phyloP scores from a whole-genome alignment of 2,113 vertebrate species.

The Nothocercus nigrocapillus region DNA sequence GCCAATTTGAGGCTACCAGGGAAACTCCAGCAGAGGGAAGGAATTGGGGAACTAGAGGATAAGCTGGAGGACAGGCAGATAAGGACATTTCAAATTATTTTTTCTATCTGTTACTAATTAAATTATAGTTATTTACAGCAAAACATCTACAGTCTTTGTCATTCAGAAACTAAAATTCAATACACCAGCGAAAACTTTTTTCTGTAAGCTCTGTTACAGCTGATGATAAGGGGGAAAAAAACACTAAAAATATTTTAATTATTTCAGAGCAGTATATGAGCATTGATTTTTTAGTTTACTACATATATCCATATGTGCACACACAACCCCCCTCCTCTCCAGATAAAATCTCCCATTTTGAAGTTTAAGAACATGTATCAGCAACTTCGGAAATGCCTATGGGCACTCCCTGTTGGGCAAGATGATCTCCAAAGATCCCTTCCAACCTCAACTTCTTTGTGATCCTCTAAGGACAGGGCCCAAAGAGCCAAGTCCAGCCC shows the following conservation, averaged over 20 bases:
- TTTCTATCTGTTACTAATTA: background rate
- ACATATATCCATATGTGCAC: background rate
- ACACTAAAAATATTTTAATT: background rate
- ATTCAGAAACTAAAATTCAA: background rate
- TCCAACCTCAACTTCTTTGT: too few species aligned
- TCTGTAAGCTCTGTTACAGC: background rate
- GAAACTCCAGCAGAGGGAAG: background rate
- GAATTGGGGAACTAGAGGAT: background rate
- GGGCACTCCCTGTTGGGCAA: too few species aligned
- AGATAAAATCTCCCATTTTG: background rate
- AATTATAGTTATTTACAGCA: background rate
- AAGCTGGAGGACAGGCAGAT: background rate
- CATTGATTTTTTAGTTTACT: background rate
- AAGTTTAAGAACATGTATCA: background rate
- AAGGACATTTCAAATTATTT: background rate
- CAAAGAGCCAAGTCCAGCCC: background rate
- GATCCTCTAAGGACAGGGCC: background rate
- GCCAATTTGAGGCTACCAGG: background rate
- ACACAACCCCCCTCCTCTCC: background rate
- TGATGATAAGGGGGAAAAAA: background rate
- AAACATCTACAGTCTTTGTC: background rate
- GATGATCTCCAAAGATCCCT: too few species aligned
- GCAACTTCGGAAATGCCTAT: background rate
- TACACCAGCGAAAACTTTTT: background rate
- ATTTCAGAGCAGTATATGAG: background rate